These are phyloP conservation scores for Crenichthys baileyi DNA, from an alignment of 2,797 vertebrate species.

Conservation along the genomic window DNA sequence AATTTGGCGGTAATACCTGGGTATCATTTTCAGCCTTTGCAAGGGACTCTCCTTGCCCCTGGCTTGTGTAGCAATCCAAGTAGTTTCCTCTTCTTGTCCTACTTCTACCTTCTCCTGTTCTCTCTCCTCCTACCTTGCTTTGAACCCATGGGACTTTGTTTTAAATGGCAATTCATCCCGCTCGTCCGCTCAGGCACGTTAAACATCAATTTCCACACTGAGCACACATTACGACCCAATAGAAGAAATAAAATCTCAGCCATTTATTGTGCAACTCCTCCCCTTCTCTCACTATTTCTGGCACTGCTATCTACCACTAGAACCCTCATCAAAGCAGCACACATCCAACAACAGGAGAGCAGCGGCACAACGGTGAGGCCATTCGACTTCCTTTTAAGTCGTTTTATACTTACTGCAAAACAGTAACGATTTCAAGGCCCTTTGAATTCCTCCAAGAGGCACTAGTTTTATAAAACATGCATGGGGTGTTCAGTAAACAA, in stretches of 20 bases:
- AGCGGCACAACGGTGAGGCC: slow-evolving; percentile 72
- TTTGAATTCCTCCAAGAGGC: slow-evolving; percentile 83
- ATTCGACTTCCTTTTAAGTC: slow-evolving; percentile 82
- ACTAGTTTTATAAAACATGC: slow-evolving; percentile 85
- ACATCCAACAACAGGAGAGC: slow-evolving; percentile 76
- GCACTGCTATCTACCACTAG: slow-evolving; percentile 66
- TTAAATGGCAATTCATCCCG: slow-evolving; percentile 81
- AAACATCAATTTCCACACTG: slow-evolving; percentile 81
- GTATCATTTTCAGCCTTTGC: slow-evolving; percentile 70
- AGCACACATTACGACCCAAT: slow-evolving; percentile 81
- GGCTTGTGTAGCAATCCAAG: slow-evolving; percentile 66
- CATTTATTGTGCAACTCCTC: slow-evolving; percentile 74
- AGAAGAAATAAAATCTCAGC: slow-evolving; percentile 79
- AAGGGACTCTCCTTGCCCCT: slow-evolving; percentile 73
- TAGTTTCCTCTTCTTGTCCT: slow-evolving; percentile 70
- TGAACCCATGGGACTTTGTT: slow-evolving; percentile 74
- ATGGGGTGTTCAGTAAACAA: slow-evolving; percentile 89
- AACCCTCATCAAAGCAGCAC: slow-evolving; percentile 73
- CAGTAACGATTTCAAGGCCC: slow-evolving; percentile 83
- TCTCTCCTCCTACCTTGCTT: slow-evolving; percentile 47
- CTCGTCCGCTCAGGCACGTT: slow-evolving; percentile 76
- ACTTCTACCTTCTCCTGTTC: slow-evolving; percentile 50
- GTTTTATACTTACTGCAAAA: slow-evolving; percentile 84
- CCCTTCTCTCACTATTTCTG: slow-evolving; percentile 43
- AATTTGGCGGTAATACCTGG: slow-evolving; percentile 59